These are phyloP conservation scores for Bathynomus jamesi DNA, from an alignment of 1,140 invertebrate genomes.

Conservation along the genomic window DNA sequence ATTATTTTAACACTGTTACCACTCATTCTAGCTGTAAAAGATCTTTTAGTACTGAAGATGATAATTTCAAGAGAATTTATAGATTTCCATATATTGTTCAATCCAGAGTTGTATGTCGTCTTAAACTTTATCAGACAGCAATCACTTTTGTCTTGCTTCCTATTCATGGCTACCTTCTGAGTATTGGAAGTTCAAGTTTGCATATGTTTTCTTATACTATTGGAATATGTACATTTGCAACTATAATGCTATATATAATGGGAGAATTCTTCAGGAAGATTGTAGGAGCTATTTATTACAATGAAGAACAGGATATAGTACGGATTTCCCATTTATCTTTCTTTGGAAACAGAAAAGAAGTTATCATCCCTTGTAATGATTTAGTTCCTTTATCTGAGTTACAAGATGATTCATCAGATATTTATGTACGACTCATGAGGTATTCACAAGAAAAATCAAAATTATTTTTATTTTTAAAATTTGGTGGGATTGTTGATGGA, in stretches of 20 bases:
- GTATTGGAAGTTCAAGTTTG: not conserved
- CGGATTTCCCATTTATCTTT: constrained; percentile 25
- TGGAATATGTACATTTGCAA: constrained; percentile 5
- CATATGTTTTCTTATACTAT: not conserved
- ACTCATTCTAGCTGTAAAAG: too few species aligned
- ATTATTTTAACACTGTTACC: too few species aligned
- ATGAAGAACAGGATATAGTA: not conserved
- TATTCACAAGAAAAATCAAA: constrained; percentile 11
- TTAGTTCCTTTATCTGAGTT: constrained; percentile 18
- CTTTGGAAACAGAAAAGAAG: constrained; percentile 17
- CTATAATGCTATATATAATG: constrained; percentile 23
- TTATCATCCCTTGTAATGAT: constrained; percentile 9
- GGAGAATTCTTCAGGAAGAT: constrained; percentile 20
- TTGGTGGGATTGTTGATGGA: constrained; percentile 22
- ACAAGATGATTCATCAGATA: constrained; percentile 1
- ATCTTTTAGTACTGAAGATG: too few species aligned
- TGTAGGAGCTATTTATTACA: constrained; percentile 18
- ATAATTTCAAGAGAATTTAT: constrained; percentile 46
- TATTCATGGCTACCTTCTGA: not conserved
- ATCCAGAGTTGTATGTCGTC: constrained; percentile 65
- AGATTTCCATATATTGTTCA: constrained; percentile 57
- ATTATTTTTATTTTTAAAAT: constrained; percentile 16
- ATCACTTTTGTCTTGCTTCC: too few species aligned
- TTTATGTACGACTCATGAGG: constrained; percentile 9
- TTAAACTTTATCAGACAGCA: constrained; percentile 44